These are phyloP conservation scores for Pachypanchax playfairii DNA, from an alignment of 2,113 vertebrate species.

Conservation along the genomic window DNA sequence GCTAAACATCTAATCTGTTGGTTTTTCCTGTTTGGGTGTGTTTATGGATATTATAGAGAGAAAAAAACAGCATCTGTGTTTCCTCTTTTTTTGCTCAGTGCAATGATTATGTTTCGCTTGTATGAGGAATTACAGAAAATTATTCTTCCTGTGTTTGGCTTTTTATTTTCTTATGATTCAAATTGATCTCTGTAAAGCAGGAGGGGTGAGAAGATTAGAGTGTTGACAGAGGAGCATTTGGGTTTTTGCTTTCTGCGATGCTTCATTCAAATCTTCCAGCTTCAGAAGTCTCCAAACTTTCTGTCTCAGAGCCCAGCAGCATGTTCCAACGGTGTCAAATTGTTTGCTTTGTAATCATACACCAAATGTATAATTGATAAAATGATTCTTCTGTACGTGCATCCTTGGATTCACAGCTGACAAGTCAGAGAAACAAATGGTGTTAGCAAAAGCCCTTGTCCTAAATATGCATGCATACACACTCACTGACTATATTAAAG, in stretches of 20 bases:
- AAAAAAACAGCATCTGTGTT: conserved; percentile 18
- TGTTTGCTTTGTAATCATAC: conserved; percentile 39
- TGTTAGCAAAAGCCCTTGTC: conserved; percentile 31
- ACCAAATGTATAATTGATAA: conserved; percentile 32
- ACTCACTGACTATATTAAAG: conserved; percentile 47
- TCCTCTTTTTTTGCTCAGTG: not conserved
- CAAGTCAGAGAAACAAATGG: conserved; percentile 50
- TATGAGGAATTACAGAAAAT: conserved; percentile 29
- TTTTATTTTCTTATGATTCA: conserved; percentile 30
- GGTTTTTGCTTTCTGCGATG: conserved; percentile 20
- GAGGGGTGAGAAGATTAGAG: conserved; percentile 36
- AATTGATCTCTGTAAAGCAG: conserved; percentile 51
- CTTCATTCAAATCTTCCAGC: conserved; percentile 26
- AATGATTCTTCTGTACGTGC: conserved; percentile 23
- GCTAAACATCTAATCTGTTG: conserved; percentile 2
- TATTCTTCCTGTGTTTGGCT: conserved; percentile 4
- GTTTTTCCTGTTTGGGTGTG: not conserved
- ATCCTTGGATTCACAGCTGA: conserved; percentile 34
- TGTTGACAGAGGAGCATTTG: conserved; percentile 40
- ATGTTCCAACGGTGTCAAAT: conserved; percentile 28
- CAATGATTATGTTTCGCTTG: conserved; percentile 17
- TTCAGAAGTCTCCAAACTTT: conserved; percentile 15
- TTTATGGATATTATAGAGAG: not conserved
- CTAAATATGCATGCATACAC: conserved; percentile 13
- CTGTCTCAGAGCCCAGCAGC: too few species aligned